Conservation (phyloP, 2,797 vertebrate genomes). For the Gallinago nigripennis region DNA sequence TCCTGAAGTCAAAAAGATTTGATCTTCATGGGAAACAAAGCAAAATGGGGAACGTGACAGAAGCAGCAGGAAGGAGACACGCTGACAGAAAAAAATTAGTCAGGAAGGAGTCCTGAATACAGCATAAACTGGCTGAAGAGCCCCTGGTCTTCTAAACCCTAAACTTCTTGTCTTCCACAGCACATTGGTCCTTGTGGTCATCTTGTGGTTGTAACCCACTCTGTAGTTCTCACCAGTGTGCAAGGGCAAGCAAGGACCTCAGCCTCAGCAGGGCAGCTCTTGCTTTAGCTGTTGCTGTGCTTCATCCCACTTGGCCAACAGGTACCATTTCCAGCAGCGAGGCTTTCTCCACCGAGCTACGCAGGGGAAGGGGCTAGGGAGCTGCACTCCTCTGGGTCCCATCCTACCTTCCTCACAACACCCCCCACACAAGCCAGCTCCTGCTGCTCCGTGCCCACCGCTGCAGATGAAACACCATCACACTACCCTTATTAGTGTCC, state of each 20-base stretch:
- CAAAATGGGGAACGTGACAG: neutral
- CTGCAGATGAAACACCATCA: rapidly evolving
- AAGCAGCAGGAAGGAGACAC: neutral
- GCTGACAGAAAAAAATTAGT: neutral
- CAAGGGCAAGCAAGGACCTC: neutral
- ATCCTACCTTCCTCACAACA: rapidly evolving
- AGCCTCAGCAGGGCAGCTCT: neutral
- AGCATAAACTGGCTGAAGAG: neutral
- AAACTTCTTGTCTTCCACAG: neutral
- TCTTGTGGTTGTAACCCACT: neutral
- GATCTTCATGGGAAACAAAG: neutral
- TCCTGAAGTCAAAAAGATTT: neutral
- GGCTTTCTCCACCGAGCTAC: too few relatives aligned
- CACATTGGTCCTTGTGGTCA: neutral
- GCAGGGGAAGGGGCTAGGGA: rapidly evolving
- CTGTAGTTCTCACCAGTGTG: neutral
- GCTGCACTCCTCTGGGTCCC: rapidly evolving
- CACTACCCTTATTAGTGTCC: rapidly evolving
- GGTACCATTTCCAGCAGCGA: rapidly evolving
- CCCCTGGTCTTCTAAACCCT: neutral
- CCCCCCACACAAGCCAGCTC: rapidly evolving
- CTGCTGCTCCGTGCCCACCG: rapidly evolving
- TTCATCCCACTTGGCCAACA: neutral
- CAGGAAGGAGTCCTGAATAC: neutral
- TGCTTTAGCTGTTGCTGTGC: neutral